Evolutionary conservation across 1,140 invertebrate genomes (phyloP), one percentile per base, ranked within the genome.

Genomic region (Alviniconcha marisindica): DNA sequence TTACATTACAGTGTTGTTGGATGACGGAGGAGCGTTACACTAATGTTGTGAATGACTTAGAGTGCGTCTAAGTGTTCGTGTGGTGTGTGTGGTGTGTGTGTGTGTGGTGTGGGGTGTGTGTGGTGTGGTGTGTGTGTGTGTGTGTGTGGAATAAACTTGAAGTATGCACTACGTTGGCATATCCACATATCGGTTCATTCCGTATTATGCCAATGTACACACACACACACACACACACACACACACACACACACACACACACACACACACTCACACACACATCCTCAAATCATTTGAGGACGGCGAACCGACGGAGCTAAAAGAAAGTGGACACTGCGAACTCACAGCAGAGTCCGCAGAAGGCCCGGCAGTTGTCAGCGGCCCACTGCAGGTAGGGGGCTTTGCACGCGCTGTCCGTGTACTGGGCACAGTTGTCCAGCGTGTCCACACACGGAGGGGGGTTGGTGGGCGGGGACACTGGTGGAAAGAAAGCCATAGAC

Each of bases 231-330:
- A 36, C 60, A 77, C 10, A 48, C 21, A 77, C 18, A 31, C 81
- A 73, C 21, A 73, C 33, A 73, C 5, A 73, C 69, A 18, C 7
- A 73, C 69, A 78, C 76, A 88, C 89, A 77, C 87, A 73, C 44
- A 84, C 82, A 77, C 89, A 90, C 76, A 81, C 86, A 73, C 86
- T 87, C 31, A 84, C 76, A 77, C 89, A 90, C 87, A 89, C 89
- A 42, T 86, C 77, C n/a, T n/a, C n/a, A n/a, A n/a, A n/a, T n/a
- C n/a, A n/a, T n/a, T n/a, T n/a, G n/a, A n/a, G n/a, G n/a, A n/a
- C n/a, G n/a, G n/a, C n/a, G n/a, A n/a, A n/a, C n/a, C n/a, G n/a
- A n/a, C n/a, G n/a, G n/a, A n/a, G n/a, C n/a, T 31, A 73, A n/a
- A 24, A 87, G 84, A 86, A 87, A 90, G 18, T 82, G 83, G 69